Evolutionary conservation across 2,113 vertebrate species (phyloP).

Genomic region (Crotophaga sulcirostris): DNA sequence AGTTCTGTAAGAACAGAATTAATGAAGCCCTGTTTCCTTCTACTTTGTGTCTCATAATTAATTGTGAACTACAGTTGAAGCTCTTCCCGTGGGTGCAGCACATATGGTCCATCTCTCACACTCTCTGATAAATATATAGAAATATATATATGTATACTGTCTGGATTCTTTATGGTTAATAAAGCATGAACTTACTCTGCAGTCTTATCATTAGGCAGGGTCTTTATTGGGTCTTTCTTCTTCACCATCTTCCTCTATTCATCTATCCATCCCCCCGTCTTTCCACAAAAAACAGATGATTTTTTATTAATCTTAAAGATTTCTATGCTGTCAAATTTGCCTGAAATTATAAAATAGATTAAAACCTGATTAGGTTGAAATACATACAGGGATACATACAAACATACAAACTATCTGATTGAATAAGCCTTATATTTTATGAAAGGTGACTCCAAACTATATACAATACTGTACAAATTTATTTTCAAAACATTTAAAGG

Average conservation of each 20-base stretch:
- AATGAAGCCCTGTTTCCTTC: conserved; percentile 9
- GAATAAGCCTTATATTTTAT: neutral
- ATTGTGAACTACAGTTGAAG: conserved; percentile 33
- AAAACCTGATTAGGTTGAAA: neutral
- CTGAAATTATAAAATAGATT: neutral
- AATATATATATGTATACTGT: neutral
- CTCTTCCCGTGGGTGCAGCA: conserved; percentile 40
- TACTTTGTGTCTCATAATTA: conserved; percentile 44
- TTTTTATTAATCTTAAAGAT: neutral
- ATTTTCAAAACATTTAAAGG: neutral
- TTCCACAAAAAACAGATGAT: neutral
- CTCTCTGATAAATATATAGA: conserved; percentile 18
- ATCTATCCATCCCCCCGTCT: neutral
- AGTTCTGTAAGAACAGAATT: conserved; percentile 9
- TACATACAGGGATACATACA: neutral
- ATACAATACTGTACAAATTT: neutral
- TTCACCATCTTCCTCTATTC: neutral
- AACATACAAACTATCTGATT: neutral
- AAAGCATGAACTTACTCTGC: conserved; percentile 38
- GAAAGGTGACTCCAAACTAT: neutral
- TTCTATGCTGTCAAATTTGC: neutral
- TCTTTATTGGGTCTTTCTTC: neutral
- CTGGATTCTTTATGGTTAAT: conserved; percentile 39
- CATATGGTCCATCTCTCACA: conserved; percentile 51
- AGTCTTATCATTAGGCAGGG: neutral